A percentile compares a stretch with the other conserved stretches of the same genome.
Conservation (phyloP, 2,797 vertebrate species). For the Phoeniculus purpureus region DNA sequence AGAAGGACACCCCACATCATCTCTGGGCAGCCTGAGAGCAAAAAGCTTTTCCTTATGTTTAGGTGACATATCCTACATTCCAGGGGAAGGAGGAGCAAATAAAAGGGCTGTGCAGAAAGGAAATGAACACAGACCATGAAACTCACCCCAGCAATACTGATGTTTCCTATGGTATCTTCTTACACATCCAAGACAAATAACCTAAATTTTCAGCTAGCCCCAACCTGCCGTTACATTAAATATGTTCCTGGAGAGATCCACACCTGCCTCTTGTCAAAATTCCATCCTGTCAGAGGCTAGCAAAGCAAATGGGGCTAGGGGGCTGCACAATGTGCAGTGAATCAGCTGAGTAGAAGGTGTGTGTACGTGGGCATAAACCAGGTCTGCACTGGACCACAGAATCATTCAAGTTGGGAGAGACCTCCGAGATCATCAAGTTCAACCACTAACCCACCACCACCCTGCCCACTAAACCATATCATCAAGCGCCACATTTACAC, state of each 20-base stretch:
- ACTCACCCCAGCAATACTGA: not conserved
- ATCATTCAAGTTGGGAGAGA: no score
- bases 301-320: no score
- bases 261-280: not conserved
- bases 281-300: not conserved
- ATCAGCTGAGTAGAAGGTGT: not conserved
- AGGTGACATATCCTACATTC: no score
- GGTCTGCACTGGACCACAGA: not conserved
- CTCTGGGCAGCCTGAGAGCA: no score
- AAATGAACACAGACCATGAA: no score
- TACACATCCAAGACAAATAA: not conserved
- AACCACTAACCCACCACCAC: no score
- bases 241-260: not conserved
- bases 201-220: not conserved
- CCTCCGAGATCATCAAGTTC: no score
- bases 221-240: not conserved
- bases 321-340: accelerated
- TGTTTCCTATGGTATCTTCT: not conserved
- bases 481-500: no score
- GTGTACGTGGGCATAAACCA: not conserved
- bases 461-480: no score
- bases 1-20: no score
- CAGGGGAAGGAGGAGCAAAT: not conserved
- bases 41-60: no score
- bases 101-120: not conserved